Base-by-base conservation (phyloP, 2,888 invertebrate species). In the Tetropium fuscum region DNA sequence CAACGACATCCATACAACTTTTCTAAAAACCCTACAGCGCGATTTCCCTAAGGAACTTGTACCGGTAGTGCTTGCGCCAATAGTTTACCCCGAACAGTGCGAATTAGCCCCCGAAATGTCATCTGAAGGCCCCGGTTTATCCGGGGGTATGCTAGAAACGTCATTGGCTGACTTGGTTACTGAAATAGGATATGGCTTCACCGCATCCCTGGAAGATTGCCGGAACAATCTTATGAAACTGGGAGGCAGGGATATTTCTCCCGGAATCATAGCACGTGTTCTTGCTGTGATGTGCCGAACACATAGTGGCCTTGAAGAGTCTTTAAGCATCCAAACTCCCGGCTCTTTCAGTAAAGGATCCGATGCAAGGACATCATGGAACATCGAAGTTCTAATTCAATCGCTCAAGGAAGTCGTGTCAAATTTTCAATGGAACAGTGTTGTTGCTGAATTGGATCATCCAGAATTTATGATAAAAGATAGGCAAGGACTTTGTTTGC, bases 311-410 rank as follows among this genome's bases (percentile, higher is more conserved):
- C 88, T 94, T 36, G 90, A 90, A 58, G 88, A 88, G 63, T 78
- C 84, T 41, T 57, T 75, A 62, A 67, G 66, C 60, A 69, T 80
- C 32, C 89, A 89, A 72, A 87, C 87, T 20, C 88, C 90, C 3
- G 88, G 88, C 76, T 90, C 91, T 85, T 83, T 84, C 58, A 71
- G 69, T 43, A 83, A 83, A 63, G 69, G 68, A 16, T 59, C 69
- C 10, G 78, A 79, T 38, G 70, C 74, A 75, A 86, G 81, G 79
- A 88, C 78, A 32, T 86, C 92, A 2, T 98, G 98, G 98, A 97
- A 97, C 80, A 89, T 95, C 7, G 97, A 98, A 77, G 88, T 95
- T 53, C 97, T 98, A 78, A 92, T 97, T 32, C 93, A 94, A 79
- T 90, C 94, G n/a, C 83, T 97, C 18, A 94, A 95, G 80, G 97